phyloP scores from a whole-genome alignment of 1,140 invertebrate genomes.

The Lysiphlebus fabarum region DNA sequence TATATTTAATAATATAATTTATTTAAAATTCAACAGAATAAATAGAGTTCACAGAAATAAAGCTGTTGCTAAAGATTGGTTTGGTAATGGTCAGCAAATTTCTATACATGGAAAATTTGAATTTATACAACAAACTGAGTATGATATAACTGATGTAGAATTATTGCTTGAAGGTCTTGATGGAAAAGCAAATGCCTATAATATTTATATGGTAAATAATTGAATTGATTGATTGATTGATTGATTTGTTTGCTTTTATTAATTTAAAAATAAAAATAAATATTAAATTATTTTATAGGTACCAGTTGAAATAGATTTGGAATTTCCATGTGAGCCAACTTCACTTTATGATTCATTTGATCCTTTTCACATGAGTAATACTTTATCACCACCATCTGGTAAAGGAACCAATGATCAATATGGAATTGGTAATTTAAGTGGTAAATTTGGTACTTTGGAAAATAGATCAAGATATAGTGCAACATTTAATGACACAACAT shows the following conservation, averaged over 20 bases:
- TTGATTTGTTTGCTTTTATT: constrained; percentile 4
- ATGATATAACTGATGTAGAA: constrained; percentile 77
- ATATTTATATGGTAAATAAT: constrained; percentile 71
- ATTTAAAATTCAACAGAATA: constrained; percentile 58
- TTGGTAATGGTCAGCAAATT: constrained; percentile 68
- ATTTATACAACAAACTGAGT: constrained; percentile 79
- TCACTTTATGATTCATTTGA: constrained; percentile 81
- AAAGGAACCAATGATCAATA: constrained; percentile 80
- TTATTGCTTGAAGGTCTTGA: constrained; percentile 72
- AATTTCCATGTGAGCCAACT: constrained; percentile 83
- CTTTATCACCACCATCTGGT: constrained; percentile 59
- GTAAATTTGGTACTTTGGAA: constrained; percentile 79
- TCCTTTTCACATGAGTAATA: constrained; percentile 68
- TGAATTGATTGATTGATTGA: no score
- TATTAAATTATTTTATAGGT: constrained; percentile 49
- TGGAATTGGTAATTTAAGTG: constrained; percentile 85
- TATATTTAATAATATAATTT: not conserved
- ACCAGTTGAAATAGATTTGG: constrained; percentile 73
- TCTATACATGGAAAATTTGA: constrained; percentile 72
- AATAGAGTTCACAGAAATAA: constrained; percentile 73
- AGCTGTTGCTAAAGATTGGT: constrained; percentile 83
- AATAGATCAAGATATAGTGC: constrained; percentile 58
- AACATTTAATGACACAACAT: constrained; percentile 76
- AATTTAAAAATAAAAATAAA: not conserved
- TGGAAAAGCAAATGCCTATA: constrained; percentile 68